These are phyloP conservation scores for Clytia hemisphaerica DNA, from an alignment of 30 jellyfish, hydroid and myxozoan species.

Conservation along the genomic window DNA sequence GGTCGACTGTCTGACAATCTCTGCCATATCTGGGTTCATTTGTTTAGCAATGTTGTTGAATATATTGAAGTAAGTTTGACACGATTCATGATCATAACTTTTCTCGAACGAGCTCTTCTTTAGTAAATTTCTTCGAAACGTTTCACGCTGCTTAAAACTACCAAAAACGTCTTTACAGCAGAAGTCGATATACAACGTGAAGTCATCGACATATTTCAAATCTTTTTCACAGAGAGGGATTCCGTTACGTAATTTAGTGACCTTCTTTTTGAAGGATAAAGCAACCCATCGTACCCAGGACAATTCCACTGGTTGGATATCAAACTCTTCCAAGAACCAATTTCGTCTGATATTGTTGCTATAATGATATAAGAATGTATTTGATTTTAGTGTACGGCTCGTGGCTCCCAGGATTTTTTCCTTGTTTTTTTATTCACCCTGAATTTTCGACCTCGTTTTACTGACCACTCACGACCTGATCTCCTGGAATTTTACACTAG, in stretches of 20 bases:
- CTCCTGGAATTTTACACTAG: too few species aligned
- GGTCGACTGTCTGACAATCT: conserved; percentile 13
- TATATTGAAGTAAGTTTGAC: background rate
- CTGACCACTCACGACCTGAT: too few species aligned
- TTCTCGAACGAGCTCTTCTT: background rate
- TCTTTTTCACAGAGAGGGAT: conserved; percentile 30
- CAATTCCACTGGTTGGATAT: background rate
- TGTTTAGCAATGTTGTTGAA: conserved; percentile 7
- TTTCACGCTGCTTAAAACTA: conserved; percentile 13
- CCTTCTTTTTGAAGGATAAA: background rate
- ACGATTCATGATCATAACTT: conserved; percentile 2
- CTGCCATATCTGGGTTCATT: background rate
- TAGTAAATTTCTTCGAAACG: background rate
- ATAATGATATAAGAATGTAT: background rate
- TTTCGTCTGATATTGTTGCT: background rate
- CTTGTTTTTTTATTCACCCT: too few species aligned
- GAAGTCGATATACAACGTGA: conserved; percentile 16
- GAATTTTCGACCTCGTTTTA: too few species aligned
- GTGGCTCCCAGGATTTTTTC: too few species aligned
- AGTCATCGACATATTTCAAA: conserved; percentile 27
- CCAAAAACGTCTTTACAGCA: conserved; percentile 37
- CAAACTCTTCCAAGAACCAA: background rate
- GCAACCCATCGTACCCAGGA: conserved; percentile 29
- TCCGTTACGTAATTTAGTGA: conserved; percentile 16
- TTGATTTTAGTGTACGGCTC: too few species aligned